Conservation (phyloP, 2,797 vertebrate genomes). For the Rhinatrema bivittatum region DNA sequence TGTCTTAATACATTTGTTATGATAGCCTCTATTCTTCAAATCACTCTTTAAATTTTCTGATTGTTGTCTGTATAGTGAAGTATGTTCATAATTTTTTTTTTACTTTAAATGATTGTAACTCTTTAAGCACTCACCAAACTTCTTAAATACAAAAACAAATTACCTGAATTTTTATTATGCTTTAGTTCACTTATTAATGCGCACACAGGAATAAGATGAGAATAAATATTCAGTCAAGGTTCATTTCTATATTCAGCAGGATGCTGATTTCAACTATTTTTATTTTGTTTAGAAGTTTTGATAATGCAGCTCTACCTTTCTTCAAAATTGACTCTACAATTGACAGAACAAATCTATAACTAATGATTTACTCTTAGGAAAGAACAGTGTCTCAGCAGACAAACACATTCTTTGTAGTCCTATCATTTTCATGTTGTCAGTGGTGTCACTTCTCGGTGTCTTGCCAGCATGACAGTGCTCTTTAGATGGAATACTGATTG, state of each 20-base stretch:
- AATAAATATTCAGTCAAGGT: not conserved
- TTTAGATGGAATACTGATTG: conserved; percentile 5
- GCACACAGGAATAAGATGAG: not conserved
- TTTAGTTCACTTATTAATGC: conserved; percentile 1
- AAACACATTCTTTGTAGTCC: not conserved
- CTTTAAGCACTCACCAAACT: too few relatives aligned
- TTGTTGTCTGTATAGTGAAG: too few relatives aligned
- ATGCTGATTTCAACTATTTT: conserved; percentile 20
- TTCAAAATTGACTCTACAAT: conserved; percentile 15
- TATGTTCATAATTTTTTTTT: too few relatives aligned
- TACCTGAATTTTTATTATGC: not conserved
- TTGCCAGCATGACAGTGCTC: conserved; percentile 11
- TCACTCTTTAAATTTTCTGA: too few relatives aligned
- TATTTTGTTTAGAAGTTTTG: conserved; percentile 39
- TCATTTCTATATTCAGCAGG: too few relatives aligned
- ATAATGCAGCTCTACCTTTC: conserved; percentile 12
- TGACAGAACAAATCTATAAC: conserved; percentile 4
- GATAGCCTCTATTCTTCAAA: too few relatives aligned
- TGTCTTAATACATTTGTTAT: too few relatives aligned
- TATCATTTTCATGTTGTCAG: not conserved
- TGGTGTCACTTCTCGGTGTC: not conserved
- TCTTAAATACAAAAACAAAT: too few relatives aligned
- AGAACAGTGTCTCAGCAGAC: not conserved
- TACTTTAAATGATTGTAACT: too few relatives aligned
- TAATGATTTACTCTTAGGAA: not conserved